A percentile compares a stretch with the other conserved stretches of the same genome.
phyloP scores from a whole-genome alignment of 1,140 invertebrate genomes.

The Luehdorfia chinensis region DNA sequence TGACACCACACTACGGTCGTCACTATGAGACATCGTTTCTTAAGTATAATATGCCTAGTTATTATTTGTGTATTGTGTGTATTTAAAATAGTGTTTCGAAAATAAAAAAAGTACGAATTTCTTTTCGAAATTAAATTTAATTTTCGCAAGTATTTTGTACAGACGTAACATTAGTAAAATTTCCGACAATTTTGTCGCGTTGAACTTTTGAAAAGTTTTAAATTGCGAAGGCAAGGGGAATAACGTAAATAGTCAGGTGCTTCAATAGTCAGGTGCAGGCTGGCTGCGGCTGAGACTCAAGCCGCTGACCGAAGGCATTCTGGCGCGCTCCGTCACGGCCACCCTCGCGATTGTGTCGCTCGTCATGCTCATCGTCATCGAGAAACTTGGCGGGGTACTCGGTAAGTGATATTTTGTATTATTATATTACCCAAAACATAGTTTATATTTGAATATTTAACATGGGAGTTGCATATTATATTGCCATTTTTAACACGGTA shows the following conservation, averaged over 20 bases:
- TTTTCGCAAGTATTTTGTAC: no score
- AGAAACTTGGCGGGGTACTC: conserved; percentile 84
- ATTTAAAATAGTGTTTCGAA: no score
- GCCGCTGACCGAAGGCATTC: conserved; percentile 79
- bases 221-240: conserved; percentile 45
- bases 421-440: background rate
- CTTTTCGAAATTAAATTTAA: no score
- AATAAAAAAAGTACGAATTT: no score
- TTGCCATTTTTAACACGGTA: no score
- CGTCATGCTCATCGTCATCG: conserved; percentile 82
- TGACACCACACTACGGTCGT: no score
- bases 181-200: conserved; percentile 44
- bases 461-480: no score
- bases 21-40: no score
- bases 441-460: no score
- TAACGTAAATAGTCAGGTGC: conserved; percentile 43
- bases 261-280: conserved; percentile 60
- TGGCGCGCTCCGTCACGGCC: conserved; percentile 82
- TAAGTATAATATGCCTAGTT: no score
- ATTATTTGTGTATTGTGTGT: no score
- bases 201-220: conserved; percentile 57
- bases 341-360: conserved; percentile 81
- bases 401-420: conserved; percentile 76
- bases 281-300: conserved; percentile 80
- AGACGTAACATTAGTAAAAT: conserved; percentile 39